Evolutionary conservation across 2,797 vertebrate species (phyloP).

Genomic region (Rachycentron canadum): DNA sequence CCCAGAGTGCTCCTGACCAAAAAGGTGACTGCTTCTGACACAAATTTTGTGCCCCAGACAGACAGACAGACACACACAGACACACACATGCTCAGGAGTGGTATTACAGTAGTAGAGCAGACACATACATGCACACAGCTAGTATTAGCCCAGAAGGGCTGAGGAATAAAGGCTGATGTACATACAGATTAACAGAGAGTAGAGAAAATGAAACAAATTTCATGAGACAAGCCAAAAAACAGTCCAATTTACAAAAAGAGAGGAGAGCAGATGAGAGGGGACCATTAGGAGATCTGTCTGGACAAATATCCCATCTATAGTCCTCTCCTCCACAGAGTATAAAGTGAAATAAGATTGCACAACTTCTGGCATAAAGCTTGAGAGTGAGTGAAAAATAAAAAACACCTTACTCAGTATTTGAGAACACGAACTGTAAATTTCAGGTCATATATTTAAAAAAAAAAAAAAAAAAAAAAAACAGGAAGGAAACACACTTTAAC

Average conservation of each 20-base stretch:
- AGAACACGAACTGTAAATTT: slow-evolving; percentile 1
- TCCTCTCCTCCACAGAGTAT: background rate
- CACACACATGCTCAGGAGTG: slow-evolving; percentile 35
- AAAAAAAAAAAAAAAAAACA: slow-evolving; percentile 10
- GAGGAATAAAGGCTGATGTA: slow-evolving; percentile 1
- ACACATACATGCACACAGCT: slow-evolving; percentile 12
- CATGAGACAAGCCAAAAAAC: slow-evolving; percentile 21
- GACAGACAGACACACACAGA: slow-evolving; percentile 18
- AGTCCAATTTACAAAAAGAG: background rate
- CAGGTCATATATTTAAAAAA: background rate
- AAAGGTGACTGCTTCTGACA: slow-evolving; percentile 54
- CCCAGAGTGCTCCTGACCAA: slow-evolving; percentile 11
- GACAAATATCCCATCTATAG: slow-evolving; percentile 6
- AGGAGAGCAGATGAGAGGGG: background rate
- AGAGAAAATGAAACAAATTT: background rate
- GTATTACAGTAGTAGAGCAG: slow-evolving; percentile 29
- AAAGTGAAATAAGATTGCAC: slow-evolving; percentile 8
- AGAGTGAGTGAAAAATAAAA: background rate
- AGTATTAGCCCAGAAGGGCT: background rate
- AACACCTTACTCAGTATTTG: slow-evolving; percentile 10
- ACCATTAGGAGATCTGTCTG: background rate
- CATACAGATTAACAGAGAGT: slow-evolving; percentile 1
- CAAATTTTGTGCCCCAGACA: slow-evolving; percentile 58
- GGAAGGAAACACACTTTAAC: slow-evolving; percentile 35
- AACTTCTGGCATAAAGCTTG: background rate